Evolutionary conservation across 2,113 vertebrate species (phyloP).

Genomic region (Fulica atra): DNA sequence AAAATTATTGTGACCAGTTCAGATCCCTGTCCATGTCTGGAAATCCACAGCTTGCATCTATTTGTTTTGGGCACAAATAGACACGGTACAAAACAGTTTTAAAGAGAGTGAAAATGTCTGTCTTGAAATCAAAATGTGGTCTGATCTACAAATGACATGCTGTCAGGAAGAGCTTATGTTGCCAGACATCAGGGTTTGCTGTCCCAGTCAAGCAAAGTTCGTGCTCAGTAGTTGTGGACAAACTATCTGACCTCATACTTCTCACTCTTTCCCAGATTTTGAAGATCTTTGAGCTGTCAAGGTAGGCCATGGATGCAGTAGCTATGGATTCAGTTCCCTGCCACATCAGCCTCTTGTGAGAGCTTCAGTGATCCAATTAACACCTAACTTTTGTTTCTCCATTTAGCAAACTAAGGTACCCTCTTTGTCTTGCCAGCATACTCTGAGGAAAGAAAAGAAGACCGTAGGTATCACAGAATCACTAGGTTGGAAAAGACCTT

Average conservation of each 20-base stretch:
- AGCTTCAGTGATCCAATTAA: neutral
- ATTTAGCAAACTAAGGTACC: neutral
- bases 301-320: neutral
- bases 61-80: neutral
- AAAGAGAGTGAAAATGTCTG: neutral
- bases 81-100: neutral
- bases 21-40: neutral
- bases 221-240: neutral
- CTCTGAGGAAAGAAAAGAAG: neutral
- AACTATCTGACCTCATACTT: neutral
- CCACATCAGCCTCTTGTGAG: neutral
- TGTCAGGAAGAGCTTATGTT: neutral
- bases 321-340: neutral
- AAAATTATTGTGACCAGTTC: neutral
- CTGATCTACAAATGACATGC: neutral
- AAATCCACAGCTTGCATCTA: neutral
- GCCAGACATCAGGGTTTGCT: neutral
- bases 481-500: too few species aligned
- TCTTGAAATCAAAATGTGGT: neutral
- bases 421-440: neutral
- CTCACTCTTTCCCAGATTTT: neutral
- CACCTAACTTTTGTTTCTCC: neutral
- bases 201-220: neutral
- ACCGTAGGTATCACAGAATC: neutral
- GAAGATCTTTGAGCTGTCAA: neutral